Base-by-base conservation (phyloP, 2,888 invertebrate species). In the Lasioglossum villosulum region DNA sequence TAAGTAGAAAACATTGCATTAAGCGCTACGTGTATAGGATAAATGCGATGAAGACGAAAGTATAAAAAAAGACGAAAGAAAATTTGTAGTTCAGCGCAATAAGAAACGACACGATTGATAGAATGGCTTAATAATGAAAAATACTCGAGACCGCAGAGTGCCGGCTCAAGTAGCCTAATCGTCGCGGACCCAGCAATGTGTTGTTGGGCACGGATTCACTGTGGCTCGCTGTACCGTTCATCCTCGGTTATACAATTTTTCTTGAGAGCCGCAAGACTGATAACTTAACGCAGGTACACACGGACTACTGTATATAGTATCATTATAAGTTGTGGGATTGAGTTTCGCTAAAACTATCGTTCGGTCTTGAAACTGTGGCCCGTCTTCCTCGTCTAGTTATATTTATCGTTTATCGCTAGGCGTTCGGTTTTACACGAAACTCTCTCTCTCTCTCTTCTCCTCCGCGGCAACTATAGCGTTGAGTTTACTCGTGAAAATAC, bases 221-320 rank as follows among this genome's bases (percentile, higher is more conserved):
- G 34, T 19, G 66, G 1, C 19, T 19, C 34, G 66, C 56, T n/a
- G 52, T 56, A 52, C n/a, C 48, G n/a, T 78, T 34, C 19, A 66
- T 23, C 66, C 34, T 66, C 30, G 79, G 14, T 66, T 42, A 82
- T 86, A 82, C 75, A 83, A 83, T 81, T 89, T 80, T 88, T 87
- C 83, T 83, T 77, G 92, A 93, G 92, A 93, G 91, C 92, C 89
- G 89, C 89, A 93, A 93, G 92, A 93, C 92, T 93, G 92, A 92
- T 92, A 89, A 89, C 82, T 86, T 86, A 86, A 84, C 83, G 75
- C 82, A 80, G 83, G 39, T 79, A 88, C 82, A 45, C 37, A 45
- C 37, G 52, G 52, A 52, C 23, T 52, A 34, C 37, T 68, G 79
- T 84, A 78, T 86, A 89, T 84, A 88, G 66, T 83, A 82, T 86